Base-by-base conservation (phyloP, 2,888 invertebrate species). In the Plagodis dolabraria region DNA sequence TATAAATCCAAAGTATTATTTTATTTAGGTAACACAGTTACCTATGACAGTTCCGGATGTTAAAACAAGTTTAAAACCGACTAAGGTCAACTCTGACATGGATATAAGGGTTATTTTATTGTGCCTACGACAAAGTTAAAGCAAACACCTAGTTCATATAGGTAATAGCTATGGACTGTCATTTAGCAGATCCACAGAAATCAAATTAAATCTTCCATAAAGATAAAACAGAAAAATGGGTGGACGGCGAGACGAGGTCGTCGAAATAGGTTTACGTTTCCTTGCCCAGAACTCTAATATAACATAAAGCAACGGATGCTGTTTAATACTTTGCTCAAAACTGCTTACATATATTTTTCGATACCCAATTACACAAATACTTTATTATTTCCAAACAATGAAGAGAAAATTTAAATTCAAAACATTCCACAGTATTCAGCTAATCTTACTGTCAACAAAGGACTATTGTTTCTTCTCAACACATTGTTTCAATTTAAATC, bases 361-460 rank as follows among this genome's bases (percentile, higher is more conserved):
- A 55, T 55, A 54, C 50, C 48, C 58, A 64, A 53, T 58, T 57
- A 63, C 58, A 57, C 47, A 67, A 65, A 69, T 71, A 79, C 76
- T 80, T 75, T 77, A 79, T 80, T 83, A 81, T 87, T 83, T 80
- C 75, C 77, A 86, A 89, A 90, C 90, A 90, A 87, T 86, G 82
- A 82, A 86, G 87, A 81, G 87, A 89, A 87, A 80, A 86, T 85
- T 88, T 82, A 82, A 86, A 86, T 85, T 86, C 86, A 90, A 88
- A 92, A 92, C 91, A 92, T 87, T 86, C 86, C 82, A 83, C 85
- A 85, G 86, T 83, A 89, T 91, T 91, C 89, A 90, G 91, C 91
- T 92, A 91, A 92, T 92, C 90, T 89, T 80, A 82, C 74, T 83
- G 85, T 86, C 88, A 88, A 92, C 90, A 92, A 91, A 89, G 82